Evolutionary conservation across 2,888 invertebrate species (phyloP), one percentile per base, ranked within the genome.

Genomic region (Colostygia pectinataria): DNA sequence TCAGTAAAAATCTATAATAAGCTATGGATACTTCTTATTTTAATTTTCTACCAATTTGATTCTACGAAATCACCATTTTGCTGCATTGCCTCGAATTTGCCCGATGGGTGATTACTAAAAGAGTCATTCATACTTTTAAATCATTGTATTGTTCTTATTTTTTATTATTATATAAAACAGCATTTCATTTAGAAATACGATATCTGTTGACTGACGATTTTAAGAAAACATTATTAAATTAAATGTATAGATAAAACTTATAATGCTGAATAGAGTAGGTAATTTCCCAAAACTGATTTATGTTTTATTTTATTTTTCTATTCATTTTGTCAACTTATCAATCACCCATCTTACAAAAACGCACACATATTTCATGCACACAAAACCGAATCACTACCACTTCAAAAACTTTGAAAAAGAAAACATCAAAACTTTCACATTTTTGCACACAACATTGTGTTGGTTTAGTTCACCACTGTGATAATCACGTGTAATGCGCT

Each of bases 31-130:
- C 32, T 38, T 45, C 27, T 34, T 42, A 37, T 33, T 41, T 43
- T 34, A 29, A 9, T 9, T 27, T 18, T 33, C 38, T 27, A 52
- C 13, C 29, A 44, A 29, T 20, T 28, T 43, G 39, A 50, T 48
- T 45, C 53, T 59, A 56, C 52, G 49, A 52, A 54, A 42, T 56
- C 52, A 53, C 48, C 44, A 27, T 14, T 24, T 14, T 40, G 23
- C 10, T 13, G 6, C 20, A 24, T 24, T 20, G 20, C 6, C 20
- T 20, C 7, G n/a, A 28, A 8, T 20, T 31, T n/a, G 27, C n/a
- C 10, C 27, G 28, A 44, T 49, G 41, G 41, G 48, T 38, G 37
- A 43, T 14, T 44, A 38, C 12, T 27, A 9, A 9, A 27, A 27
- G 4, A 27, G 4, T 10, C 2, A 15, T 15, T 15, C 15, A 15